These are phyloP conservation scores for Hucho hucho DNA, from an alignment of 2,113 vertebrate genomes.

Conservation along the genomic window DNA sequence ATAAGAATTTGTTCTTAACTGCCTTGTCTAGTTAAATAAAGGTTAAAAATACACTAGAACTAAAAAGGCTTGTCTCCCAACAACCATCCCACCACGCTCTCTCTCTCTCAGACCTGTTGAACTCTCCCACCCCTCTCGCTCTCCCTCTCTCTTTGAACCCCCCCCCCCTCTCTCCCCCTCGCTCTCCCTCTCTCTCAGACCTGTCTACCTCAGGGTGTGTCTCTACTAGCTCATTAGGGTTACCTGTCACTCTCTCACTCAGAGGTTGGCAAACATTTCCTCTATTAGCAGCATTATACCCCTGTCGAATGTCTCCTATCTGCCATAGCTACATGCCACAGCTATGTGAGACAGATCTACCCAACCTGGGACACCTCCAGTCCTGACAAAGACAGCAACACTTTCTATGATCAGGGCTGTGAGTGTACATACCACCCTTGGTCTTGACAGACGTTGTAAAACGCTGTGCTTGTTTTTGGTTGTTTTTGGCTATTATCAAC, in stretches of 20 bases:
- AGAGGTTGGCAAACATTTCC: conserved; percentile 53
- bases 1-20: too few relatives aligned
- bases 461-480: background rate
- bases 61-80: background rate
- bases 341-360: conserved; percentile 12
- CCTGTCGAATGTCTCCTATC: conserved; percentile 44
- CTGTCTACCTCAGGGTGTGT: conserved; percentile 40
- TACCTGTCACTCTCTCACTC: conserved; percentile 63
- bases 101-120: conserved; percentile 2
- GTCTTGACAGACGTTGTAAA: background rate
- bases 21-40: too few relatives aligned
- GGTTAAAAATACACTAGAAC: background rate
- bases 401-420: background rate
- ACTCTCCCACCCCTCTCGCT: background rate
- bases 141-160: background rate
- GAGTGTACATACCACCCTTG: background rate
- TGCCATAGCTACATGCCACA: conserved; percentile 25
- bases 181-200: background rate
- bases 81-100: background rate
- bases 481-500: background rate
- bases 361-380: background rate
- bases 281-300: conserved; percentile 50
- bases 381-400: background rate
- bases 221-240: conserved; percentile 48
- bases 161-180: conserved; percentile 5